Percentiles rank a stretch among this genome's conserved stretches.
These are phyloP conservation scores for Paracanthobrama guichenoti DNA, from an alignment of 2,113 vertebrate species.

Conservation along the genomic window DNA sequence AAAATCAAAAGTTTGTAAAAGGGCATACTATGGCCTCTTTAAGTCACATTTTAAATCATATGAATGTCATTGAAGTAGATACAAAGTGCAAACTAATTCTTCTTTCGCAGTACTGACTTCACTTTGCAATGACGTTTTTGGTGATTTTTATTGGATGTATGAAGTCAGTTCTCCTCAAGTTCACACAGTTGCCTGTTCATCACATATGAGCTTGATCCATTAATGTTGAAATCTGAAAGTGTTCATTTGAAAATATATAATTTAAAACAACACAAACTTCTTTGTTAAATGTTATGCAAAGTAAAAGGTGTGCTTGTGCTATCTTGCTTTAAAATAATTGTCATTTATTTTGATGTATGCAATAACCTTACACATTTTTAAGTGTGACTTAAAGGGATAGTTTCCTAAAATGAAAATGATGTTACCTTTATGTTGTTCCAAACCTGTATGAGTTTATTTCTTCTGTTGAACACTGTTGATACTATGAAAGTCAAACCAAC, in stretches of 20 bases:
- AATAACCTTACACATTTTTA: not conserved
- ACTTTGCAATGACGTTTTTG: not conserved
- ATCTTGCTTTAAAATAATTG: not conserved
- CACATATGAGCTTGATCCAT: not conserved
- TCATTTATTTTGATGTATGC: not conserved
- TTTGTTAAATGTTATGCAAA: no score
- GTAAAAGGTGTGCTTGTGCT: no score
- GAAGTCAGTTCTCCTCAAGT: not conserved
- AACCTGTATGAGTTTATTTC: no score
- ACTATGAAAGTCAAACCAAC: no score
- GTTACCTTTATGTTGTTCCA: no score
- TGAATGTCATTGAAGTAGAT: not conserved
- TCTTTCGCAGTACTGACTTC: not conserved
- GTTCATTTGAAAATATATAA: not conserved
- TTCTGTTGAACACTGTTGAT: no score
- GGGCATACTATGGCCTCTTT: no score
- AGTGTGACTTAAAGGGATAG: not conserved
- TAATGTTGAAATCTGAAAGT: not conserved
- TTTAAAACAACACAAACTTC: no score
- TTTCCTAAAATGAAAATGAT: no score
- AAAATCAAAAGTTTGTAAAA: no score
- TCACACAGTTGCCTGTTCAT: not conserved
- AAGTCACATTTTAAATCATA: not conserved
- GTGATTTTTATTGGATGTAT: not conserved
- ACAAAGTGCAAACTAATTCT: not conserved